These are phyloP conservation scores for Lycocorax pyrrhopterus DNA, from an alignment of 2,113 vertebrate genomes.

Conservation along the genomic window DNA sequence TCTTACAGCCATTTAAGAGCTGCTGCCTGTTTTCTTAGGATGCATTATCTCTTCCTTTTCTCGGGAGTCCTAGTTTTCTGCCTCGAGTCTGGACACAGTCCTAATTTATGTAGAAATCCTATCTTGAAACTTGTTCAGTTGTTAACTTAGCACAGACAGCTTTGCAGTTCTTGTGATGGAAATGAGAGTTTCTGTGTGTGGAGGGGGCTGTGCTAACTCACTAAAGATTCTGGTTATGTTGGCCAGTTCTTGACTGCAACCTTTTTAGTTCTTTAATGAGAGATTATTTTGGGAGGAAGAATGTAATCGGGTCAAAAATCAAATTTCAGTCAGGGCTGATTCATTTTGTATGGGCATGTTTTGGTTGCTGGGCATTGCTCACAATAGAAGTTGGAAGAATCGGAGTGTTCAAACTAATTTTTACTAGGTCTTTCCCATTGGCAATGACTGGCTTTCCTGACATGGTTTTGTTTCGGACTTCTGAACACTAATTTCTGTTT, in stretches of 20 bases:
- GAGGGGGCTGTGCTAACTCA: neutral
- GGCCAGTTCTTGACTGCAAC: neutral
- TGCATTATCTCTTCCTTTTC: neutral
- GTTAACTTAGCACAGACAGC: neutral
- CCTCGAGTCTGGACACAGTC: neutral
- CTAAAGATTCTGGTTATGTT: neutral
- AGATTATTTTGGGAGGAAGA: neutral
- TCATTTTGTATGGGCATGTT: neutral
- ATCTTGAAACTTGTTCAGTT: neutral
- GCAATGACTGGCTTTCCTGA: neutral
- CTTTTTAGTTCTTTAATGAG: neutral
- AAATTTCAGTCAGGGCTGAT: neutral
- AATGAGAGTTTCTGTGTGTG: neutral
- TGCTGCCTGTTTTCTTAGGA: neutral
- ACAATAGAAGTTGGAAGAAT: neutral
- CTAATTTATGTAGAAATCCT: conserved; percentile 11
- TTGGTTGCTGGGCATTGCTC: neutral
- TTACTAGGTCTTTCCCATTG: neutral
- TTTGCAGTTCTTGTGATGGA: neutral
- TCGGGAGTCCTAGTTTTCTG: neutral
- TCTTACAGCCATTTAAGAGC: neutral
- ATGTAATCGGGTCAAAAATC: neutral
- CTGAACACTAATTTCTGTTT: neutral
- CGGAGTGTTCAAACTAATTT: neutral
- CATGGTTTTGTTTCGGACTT: neutral